Percentiles rank a stretch among this genome's conserved stretches.
phyloP scores from a whole-genome alignment of 2,113 vertebrate species.

The Phoenicopterus ruber region DNA sequence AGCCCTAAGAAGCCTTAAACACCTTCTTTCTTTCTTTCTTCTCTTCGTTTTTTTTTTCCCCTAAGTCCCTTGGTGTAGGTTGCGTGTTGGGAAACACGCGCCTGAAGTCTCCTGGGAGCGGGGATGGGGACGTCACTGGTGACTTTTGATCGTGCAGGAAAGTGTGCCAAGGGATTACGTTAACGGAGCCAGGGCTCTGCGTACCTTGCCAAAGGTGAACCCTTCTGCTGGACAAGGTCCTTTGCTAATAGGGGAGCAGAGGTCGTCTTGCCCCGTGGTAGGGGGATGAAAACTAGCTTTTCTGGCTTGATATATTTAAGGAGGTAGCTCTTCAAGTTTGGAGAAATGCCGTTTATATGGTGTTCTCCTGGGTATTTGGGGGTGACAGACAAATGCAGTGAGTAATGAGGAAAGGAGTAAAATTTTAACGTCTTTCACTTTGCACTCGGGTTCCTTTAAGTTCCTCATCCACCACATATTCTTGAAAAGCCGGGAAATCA shows the following conservation, averaged over 20 bases:
- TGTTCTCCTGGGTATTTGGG: not conserved
- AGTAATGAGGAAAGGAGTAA: no score
- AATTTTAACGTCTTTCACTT: no score
- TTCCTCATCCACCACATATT: no score
- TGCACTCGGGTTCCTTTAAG: no score
- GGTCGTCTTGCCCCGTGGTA: rapidly evolving
- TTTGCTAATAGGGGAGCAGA: not conserved
- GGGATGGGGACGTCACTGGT: rapidly evolving
- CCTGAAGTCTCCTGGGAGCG: not conserved
- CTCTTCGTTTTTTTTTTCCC: not conserved
- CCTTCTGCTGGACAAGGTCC: not conserved
- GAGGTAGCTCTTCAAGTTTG: not conserved
- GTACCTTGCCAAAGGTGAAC: not conserved
- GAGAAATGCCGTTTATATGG: not conserved
- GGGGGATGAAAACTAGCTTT: not conserved
- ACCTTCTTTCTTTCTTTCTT: not conserved
- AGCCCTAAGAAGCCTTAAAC: not conserved
- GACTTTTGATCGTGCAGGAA: not conserved
- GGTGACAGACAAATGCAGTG: no score
- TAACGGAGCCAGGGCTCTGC: not conserved
- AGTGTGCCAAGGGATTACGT: not conserved
- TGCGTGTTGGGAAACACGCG: rapidly evolving
- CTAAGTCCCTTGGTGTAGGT: not conserved
- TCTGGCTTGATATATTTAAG: not conserved
- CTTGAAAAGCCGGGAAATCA: no score